phyloP scores from a whole-genome alignment of 2,113 vertebrate genomes.

The Typhlomys cinereus region DNA sequence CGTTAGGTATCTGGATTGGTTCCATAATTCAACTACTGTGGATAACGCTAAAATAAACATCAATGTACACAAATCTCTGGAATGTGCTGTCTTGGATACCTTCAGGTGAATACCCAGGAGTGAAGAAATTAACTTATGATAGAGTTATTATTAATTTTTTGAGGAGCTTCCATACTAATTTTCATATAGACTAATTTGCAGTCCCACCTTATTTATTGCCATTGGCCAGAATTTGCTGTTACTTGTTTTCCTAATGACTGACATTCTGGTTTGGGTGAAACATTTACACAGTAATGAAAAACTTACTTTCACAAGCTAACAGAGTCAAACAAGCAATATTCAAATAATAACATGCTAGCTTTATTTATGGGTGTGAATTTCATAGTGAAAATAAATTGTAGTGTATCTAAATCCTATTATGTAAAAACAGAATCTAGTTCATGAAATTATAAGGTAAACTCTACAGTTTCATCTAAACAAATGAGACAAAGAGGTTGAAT shows the following conservation, averaged over 20 bases:
- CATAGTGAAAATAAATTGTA: not conserved
- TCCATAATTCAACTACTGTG: not conserved
- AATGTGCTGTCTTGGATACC: not conserved
- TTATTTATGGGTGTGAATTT: slow-evolving; percentile 1
- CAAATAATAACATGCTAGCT: not conserved
- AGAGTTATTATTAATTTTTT: not conserved
- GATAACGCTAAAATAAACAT: not conserved
- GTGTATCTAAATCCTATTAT: not conserved
- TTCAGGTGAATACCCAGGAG: too few species aligned
- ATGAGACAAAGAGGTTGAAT: not conserved
- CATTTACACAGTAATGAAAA: not conserved
- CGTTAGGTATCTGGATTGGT: not conserved
- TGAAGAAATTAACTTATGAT: too few species aligned
- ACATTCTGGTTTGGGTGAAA: not conserved
- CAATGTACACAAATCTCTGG: not conserved
- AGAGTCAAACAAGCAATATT: slow-evolving; percentile 29
- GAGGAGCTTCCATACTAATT: not conserved
- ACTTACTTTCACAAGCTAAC: not conserved
- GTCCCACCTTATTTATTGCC: not conserved
- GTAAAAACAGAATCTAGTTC: slow-evolving; percentile 20
- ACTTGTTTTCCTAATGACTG: not conserved
- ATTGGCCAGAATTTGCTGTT: not conserved
- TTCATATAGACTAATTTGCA: not conserved
- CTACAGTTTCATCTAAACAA: slow-evolving; percentile 33
- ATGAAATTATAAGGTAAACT: not conserved